These are phyloP conservation scores for Paracentrotus lividus DNA, from an alignment of 53 echinoderm and acorn worm species.

Conservation along the genomic window DNA sequence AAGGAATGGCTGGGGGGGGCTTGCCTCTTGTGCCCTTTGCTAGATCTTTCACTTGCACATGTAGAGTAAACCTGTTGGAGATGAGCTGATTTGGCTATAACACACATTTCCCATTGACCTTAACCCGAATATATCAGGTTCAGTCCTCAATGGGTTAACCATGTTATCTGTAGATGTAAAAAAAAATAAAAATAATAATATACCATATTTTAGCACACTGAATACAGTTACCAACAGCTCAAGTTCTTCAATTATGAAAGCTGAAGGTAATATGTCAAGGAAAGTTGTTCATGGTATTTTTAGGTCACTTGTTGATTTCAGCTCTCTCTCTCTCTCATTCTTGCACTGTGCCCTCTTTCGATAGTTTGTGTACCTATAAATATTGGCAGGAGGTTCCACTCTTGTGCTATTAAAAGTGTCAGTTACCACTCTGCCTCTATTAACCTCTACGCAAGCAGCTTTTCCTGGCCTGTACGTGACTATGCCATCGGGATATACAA, in stretches of 20 bases:
- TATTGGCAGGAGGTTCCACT: constrained; percentile 32
- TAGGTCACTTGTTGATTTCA: neutral
- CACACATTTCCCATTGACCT: too few species aligned
- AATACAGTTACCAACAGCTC: neutral
- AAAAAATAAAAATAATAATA: too few species aligned
- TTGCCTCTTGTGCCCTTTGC: too few species aligned
- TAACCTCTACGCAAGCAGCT: neutral
- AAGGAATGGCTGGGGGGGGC: too few species aligned
- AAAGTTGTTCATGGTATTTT: neutral
- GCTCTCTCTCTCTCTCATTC: neutral
- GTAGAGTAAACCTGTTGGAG: too few species aligned
- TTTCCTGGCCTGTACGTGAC: constrained; percentile 13
- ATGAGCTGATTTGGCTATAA: too few species aligned
- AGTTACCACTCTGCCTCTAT: constrained; percentile 3
- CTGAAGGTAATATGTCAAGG: neutral
- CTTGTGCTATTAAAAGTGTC: constrained; percentile 14
- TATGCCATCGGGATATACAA: constrained; percentile 22
- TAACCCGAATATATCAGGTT: too few species aligned
- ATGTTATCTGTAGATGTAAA: too few species aligned
- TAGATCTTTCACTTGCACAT: too few species aligned
- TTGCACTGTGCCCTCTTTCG: constrained; percentile 28
- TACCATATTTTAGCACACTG: neutral
- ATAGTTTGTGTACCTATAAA: neutral
- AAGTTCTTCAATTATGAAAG: neutral
- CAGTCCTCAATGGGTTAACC: too few species aligned